Evolutionary conservation across 2,113 vertebrate genomes (phyloP), one percentile per base, ranked within the genome.

Genomic region (Spea multiplicata): DNA sequence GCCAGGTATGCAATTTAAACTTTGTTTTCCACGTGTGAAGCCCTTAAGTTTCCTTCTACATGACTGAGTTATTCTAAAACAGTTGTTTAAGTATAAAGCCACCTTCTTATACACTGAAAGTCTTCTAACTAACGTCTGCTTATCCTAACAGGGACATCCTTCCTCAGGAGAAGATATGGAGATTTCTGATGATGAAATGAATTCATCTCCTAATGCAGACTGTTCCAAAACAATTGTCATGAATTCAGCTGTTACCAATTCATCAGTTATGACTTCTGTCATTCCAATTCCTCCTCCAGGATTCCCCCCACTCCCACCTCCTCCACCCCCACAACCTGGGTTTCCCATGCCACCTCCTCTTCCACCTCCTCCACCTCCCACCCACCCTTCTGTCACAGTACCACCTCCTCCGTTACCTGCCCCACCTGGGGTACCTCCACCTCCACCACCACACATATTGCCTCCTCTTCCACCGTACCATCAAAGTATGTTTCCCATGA

Each of bases 111-210:
- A 62, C 2, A 62, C 5, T 5, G 17, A 4, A n/a, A 7, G 3
- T 48, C 12, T 17, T 17, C 4, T 74, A 3, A 74, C 46, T 5
- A n/a, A 17, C 49, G 16, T 48, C 30, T 67, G 3, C 52, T 14
- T 57, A 9, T 67, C 50, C 61, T 3, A 0, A 0, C 86, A 99
- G 97, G 89, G 86, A 83, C 92, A 95, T 83, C 95, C 95, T 83
- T 99, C 97, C 14, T 99, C 97, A 0, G 97, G 96, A 4, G 97
- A 99, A 83, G 97, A 99, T 89, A 99, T 99, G 97, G 97, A 99
- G 82, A 99, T 99, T 89, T 99, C 97, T 0, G 97, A 99, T 0
- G 96, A 98, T 0, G 97, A 99, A 91, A 95, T 96, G 94, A 96
- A 93, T 2, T 91, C 92, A 0, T 93, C 96, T 0, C 94, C 96